Percentiles rank a stretch among this genome's conserved stretches.
Conservation (phyloP, 2,797 vertebrate genomes). For the Pangasius mekongensis region DNA sequence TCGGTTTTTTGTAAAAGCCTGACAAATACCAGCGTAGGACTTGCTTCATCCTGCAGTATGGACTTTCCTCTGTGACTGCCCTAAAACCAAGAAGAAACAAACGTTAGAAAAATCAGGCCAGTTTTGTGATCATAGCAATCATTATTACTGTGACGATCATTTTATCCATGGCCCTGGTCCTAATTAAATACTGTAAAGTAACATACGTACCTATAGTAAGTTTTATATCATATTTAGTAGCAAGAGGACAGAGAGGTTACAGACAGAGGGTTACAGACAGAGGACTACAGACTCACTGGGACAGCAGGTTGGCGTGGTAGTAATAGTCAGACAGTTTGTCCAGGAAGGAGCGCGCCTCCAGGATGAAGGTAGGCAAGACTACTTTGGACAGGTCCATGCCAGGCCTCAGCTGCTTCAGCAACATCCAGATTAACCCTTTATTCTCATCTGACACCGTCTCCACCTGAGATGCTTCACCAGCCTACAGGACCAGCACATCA, state of each 20-base stretch:
- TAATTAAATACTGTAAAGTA: neutral
- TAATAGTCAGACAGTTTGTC: constrained; percentile 96
- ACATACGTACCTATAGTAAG: neutral
- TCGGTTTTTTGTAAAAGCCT: constrained; percentile 98
- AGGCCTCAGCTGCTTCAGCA: constrained; percentile 90
- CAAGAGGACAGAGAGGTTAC: neutral
- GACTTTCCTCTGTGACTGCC: constrained; percentile 84
- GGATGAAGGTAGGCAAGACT: constrained; percentile 92
- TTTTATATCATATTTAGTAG: neutral
- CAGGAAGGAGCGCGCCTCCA: constrained; percentile 95
- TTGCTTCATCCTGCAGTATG: constrained; percentile 90
- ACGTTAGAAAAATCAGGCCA: neutral
- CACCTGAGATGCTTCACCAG: constrained; percentile 85
- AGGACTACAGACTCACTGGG: constrained; percentile 78
- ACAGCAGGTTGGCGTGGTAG: constrained; percentile 92
- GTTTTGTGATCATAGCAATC: neutral
- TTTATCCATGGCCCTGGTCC: neutral
- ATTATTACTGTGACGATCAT: neutral
- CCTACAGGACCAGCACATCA: constrained; percentile 67
- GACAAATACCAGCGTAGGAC: constrained; percentile 96
- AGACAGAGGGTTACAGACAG: neutral
- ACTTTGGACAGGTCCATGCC: constrained; percentile 97
- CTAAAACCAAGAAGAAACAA: constrained; percentile 65
- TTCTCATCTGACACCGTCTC: constrained; percentile 94
- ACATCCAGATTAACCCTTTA: constrained; percentile 89